Percentiles rank a stretch among this genome's conserved stretches.
Conservation (phyloP, 2,113 vertebrate genomes). For the Sphaerodactylus townsendi region DNA sequence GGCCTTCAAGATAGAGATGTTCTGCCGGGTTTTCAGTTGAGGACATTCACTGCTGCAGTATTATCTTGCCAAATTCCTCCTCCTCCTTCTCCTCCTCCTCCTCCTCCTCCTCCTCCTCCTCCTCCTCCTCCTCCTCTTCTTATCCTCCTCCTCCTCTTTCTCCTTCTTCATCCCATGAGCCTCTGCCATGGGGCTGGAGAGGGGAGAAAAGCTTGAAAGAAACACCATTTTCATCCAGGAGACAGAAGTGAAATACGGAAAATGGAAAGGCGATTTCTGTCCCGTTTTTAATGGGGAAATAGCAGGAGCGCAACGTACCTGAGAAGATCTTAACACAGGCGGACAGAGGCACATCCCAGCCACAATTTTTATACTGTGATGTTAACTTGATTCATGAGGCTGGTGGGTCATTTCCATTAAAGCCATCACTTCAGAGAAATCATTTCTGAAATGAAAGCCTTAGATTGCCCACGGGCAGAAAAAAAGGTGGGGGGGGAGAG, state of each 20-base stretch:
- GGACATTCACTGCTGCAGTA: no score
- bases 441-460: neutral
- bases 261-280: neutral
- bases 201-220: neutral
- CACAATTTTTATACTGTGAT: neutral
- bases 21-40: no score
- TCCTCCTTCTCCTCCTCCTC: no score
- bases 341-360: neutral
- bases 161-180: no score
- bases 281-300: neutral
- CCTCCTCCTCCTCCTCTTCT: no score
- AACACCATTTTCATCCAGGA: neutral
- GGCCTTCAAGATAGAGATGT: no score
- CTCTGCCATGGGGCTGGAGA: neutral
- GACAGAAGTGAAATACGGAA: neutral
- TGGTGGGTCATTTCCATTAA: slow-evolving; percentile 19
- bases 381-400: slow-evolving; percentile 20
- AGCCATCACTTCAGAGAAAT: slow-evolving; percentile 10
- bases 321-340: neutral
- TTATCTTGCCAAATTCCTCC: no score
- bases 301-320: no score
- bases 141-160: no score
- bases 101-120: no score
- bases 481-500: neutral
- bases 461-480: neutral